Conservation (phyloP, 2,888 invertebrate species). For the Drosophila subsilvestris region DNA sequence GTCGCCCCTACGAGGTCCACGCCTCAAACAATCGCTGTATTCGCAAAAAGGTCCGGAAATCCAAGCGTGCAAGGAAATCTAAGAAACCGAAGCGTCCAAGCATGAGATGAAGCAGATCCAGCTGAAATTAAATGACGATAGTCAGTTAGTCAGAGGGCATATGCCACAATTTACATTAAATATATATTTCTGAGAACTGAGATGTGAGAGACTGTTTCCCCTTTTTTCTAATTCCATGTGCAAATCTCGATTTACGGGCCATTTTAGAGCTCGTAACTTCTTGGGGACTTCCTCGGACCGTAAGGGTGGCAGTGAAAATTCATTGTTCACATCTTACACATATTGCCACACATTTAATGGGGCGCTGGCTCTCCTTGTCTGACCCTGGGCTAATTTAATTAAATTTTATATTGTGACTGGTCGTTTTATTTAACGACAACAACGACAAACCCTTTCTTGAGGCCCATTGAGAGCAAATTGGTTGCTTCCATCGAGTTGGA, state of each 20-base stretch:
- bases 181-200: background rate
- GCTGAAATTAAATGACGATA: too few species aligned
- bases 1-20: slow-evolving; percentile 51
- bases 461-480: slow-evolving; percentile 59
- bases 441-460: slow-evolving; percentile 27
- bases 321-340: slow-evolving; percentile 9
- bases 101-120: too few species aligned
- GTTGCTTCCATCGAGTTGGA: slow-evolving; percentile 45
- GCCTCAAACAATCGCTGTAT: slow-evolving; percentile 49
- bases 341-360: slow-evolving; percentile 6
- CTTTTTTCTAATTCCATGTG: background rate
- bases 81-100: too few species aligned
- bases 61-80: too few species aligned
- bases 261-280: background rate
- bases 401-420: slow-evolving; percentile 37
- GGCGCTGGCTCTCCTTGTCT: background rate
- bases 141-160: too few species aligned
- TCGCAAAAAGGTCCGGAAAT: slow-evolving; percentile 12
- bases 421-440: slow-evolving; percentile 54
- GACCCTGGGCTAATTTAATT: slow-evolving; percentile 53
- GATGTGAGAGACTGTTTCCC: too few species aligned
- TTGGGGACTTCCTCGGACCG: background rate
- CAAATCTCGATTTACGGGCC: background rate
- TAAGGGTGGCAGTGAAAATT: background rate
- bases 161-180: too few species aligned